Conservation (phyloP, 2,888 invertebrate genomes). For the Parthenolecanium corni region DNA sequence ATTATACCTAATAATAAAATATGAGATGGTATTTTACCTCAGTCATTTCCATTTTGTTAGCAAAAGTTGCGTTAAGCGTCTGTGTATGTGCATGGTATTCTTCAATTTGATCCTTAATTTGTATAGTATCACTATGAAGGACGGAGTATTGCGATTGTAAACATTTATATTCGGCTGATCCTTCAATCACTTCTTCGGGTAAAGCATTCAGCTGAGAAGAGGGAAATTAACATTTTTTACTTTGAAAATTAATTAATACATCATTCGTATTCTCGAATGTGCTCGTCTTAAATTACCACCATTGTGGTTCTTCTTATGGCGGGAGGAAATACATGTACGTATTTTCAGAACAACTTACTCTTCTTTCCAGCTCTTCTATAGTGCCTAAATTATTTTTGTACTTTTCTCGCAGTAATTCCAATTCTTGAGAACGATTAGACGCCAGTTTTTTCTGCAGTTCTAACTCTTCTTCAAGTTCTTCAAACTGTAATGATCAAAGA, state of each 20-base stretch:
- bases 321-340: neutral
- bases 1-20: no score
- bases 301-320: neutral
- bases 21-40: slow-evolving; percentile 55
- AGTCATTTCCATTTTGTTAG: slow-evolving; percentile 95
- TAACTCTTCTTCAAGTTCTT: slow-evolving; percentile 78
- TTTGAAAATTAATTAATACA: no score
- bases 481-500: slow-evolving; percentile 40
- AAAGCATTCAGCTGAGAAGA: slow-evolving; percentile 70
- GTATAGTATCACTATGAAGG: slow-evolving; percentile 92
- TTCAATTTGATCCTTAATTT: slow-evolving; percentile 86
- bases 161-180: slow-evolving; percentile 96
- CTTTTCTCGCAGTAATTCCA: slow-evolving; percentile 84
- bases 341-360: no score
- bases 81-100: slow-evolving; percentile 79
- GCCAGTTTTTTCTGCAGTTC: slow-evolving; percentile 88
- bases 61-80: slow-evolving; percentile 81
- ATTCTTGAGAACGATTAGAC: slow-evolving; percentile 79
- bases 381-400: slow-evolving; percentile 87
- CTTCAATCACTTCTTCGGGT: slow-evolving; percentile 89
- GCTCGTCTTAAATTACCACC: no score
- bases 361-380: slow-evolving; percentile 89
- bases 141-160: slow-evolving; percentile 97
- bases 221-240: no score
- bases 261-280: no score